These are phyloP conservation scores for Galaxea fascicularis DNA, from an alignment of 92 coral and sea anemone species.

Conservation along the genomic window DNA sequence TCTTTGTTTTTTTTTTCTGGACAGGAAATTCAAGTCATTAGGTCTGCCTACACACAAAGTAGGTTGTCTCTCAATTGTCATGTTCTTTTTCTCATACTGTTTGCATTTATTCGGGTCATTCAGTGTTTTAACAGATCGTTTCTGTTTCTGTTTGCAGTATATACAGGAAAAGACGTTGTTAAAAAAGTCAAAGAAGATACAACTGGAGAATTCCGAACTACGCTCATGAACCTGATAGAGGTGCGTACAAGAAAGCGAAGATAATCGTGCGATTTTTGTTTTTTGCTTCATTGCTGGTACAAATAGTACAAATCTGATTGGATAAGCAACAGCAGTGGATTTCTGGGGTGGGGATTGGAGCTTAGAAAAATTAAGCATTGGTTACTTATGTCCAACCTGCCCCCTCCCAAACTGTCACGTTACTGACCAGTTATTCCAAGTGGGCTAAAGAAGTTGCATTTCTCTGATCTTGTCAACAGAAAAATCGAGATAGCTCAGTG, in stretches of 20 bases:
- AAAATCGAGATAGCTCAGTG: constrained; percentile 43
- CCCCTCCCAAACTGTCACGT: no score
- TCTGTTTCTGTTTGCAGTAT: constrained; percentile 38
- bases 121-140: neutral
- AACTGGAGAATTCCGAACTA: constrained; percentile 79
- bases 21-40: constrained; percentile 75
- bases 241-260: constrained; percentile 21
- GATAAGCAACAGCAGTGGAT: no score
- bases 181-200: constrained; percentile 86
- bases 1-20: neutral
- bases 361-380: no score
- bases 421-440: neutral
- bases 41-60: constrained; percentile 69
- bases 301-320: no score
- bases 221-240: constrained; percentile 76
- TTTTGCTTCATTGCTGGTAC: neutral
- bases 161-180: constrained; percentile 66
- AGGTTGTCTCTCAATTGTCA: neutral
- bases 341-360: no score
- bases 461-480: constrained; percentile 30
- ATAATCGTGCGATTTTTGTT: neutral
- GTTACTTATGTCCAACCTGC: no score
- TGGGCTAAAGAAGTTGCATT: neutral
- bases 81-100: no score
- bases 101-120: neutral